phyloP scores from a whole-genome alignment of 2,113 vertebrate genomes.

The Dendrocopos noguchii region DNA sequence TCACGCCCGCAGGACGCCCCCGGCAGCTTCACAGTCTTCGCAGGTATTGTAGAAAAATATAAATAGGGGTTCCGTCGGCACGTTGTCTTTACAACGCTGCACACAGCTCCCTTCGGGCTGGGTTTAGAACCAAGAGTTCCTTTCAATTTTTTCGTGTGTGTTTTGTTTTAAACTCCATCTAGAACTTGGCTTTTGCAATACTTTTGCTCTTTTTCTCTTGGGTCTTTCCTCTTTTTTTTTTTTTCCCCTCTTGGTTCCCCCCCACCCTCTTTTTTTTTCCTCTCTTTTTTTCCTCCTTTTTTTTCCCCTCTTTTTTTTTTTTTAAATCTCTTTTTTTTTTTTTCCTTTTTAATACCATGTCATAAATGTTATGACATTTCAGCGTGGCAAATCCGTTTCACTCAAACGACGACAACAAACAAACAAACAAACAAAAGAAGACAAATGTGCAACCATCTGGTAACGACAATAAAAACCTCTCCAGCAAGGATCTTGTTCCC shows the following conservation, averaged over 20 bases:
- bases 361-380: slow-evolving; percentile 99
- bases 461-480: slow-evolving; percentile 79
- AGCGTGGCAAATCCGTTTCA: slow-evolving; percentile 80
- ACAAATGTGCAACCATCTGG: slow-evolving; percentile 85
- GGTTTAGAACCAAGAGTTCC: slow-evolving; percentile 79
- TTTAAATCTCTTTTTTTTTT: too few species aligned
- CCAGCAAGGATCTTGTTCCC: slow-evolving; percentile 85
- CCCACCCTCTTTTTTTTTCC: too few species aligned
- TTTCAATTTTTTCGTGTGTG: not conserved
- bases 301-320: too few species aligned
- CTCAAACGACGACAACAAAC: not conserved
- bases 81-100: slow-evolving; percentile 81
- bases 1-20: slow-evolving; percentile 78
- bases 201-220: not conserved
- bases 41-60: slow-evolving; percentile 85
- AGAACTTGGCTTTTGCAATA: slow-evolving; percentile 90
- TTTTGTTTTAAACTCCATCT: slow-evolving; percentile 78
- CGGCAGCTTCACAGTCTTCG: slow-evolving; percentile 82
- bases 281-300: not conserved
- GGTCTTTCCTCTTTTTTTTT: too few species aligned
- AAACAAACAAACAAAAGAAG: not conserved
- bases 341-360: slow-evolving; percentile 73
- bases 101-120: slow-evolving; percentile 78
- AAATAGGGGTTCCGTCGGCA: slow-evolving; percentile 78
- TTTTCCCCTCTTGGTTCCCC: too few species aligned